Base-by-base conservation (phyloP, 2,113 vertebrate genomes). In the Cichladusa arquata region DNA sequence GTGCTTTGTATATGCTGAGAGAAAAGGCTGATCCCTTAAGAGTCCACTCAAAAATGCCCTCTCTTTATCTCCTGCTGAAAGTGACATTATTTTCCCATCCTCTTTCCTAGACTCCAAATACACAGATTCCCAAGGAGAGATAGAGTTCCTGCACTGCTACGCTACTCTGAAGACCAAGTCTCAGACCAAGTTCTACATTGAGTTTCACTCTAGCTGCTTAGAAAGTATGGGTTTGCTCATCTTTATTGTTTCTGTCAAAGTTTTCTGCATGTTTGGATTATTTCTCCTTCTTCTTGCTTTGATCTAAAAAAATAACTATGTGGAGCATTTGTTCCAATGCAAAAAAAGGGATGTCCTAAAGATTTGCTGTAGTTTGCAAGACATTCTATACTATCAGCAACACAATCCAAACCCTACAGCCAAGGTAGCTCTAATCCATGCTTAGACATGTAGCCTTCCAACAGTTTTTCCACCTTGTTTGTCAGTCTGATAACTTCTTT, bases 171-270 rank as follows among this genome's bases (percentile, higher is more conserved):
- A 97, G 96, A 99, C 99, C 28, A 99, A 99, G 97, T 99, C 99
- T 18, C 99, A 99, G 97, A 99, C 99, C 45, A 99, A 98, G 92
- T 99, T 99, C 98, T 99, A 99, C 98, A 98, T 99, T 3, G 99
- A 99, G 87, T 99, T 98, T 94, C 98, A 99, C 81, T 99, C 99
- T 23, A 99, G 98, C 97, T 99, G 99, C 97, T 96, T 99, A 95
- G 99, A 99, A 96, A 99, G 99, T 99, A 98, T 64, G 97, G 10
- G 1, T 60, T 67, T 69, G 22, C 38, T 31, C 48, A 51, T 51
- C 45, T 77, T 83, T 34, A 34, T 81, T 78, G 33, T 72, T 81
- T 77, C 69, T 88, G 26, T 66, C 50, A 34, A 77, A 24, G 26
- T 48, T 69, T 40, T 47, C 22, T 70, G 53, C 70, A 42, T 82